These are phyloP conservation scores for Pogonognathellus flavescens DNA, from an alignment of 1,140 invertebrate species.

Conservation along the genomic window DNA sequence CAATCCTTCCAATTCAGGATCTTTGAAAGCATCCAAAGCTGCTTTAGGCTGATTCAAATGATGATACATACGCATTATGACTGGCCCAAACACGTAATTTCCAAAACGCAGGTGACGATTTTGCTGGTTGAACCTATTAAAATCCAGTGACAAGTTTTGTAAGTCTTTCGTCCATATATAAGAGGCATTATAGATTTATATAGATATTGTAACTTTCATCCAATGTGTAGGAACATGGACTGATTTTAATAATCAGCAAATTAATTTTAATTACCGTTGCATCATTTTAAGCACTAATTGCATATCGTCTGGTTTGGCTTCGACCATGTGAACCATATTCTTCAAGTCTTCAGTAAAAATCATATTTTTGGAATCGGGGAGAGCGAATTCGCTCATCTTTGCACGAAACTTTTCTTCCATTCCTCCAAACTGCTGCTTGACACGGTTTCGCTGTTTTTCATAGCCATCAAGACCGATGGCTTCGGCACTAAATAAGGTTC, in stretches of 20 bases:
- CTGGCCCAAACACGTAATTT: constrained; percentile 84
- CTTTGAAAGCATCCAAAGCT: constrained; percentile 78
- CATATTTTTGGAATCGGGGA: constrained; percentile 74
- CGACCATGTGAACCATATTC: constrained; percentile 81
- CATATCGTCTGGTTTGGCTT: constrained; percentile 75
- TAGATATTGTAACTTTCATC: too few species aligned
- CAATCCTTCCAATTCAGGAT: constrained; percentile 74
- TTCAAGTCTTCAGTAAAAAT: constrained; percentile 89
- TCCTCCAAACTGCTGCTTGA: constrained; percentile 74
- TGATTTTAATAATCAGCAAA: background rate
- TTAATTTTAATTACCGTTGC: constrained; percentile 72
- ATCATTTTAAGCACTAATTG: constrained; percentile 79
- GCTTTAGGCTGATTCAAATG: constrained; percentile 78
- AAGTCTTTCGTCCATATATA: too few species aligned
- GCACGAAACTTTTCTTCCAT: constrained; percentile 76
- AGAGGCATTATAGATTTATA: too few species aligned
- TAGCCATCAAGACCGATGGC: constrained; percentile 77
- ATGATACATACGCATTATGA: constrained; percentile 84
- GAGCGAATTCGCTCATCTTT: constrained; percentile 78
- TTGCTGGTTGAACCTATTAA: constrained; percentile 79
- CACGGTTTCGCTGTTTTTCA: constrained; percentile 71
- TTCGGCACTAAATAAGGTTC: constrained; percentile 73
- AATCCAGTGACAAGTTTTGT: too few species aligned
- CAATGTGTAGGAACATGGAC: background rate
- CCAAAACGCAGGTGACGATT: constrained; percentile 81